Evolutionary conservation across 1,140 invertebrate species (phyloP), one percentile per base, ranked within the genome.

Genomic region (Chymomyza costata): DNA sequence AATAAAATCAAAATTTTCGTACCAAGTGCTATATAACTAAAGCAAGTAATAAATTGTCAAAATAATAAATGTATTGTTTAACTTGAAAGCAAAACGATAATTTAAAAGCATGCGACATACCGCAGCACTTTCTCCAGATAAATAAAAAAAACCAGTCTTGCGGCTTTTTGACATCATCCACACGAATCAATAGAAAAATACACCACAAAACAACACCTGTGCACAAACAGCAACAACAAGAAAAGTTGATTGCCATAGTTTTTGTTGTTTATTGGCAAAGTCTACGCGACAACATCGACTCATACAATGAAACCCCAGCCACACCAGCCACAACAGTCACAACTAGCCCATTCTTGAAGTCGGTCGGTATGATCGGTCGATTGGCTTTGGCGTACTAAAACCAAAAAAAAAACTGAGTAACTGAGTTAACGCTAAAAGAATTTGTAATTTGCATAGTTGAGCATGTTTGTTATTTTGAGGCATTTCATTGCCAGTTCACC

Each of bases 91-190:
- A n/a, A n/a, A n/a, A n/a, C n/a, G n/a, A n/a, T n/a, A n/a, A n/a
- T n/a, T n/a, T n/a, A n/a, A n/a, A n/a, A n/a, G n/a, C 47, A 59
- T 43, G 35, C 45, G 2, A 39, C 44, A 76, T 71, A 71, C 71
- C 71, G 52, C 78, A 71, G 73, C 73, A 76, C 71, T 76, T 76
- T 76, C 71, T 64, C 71, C 58, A 44, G 6, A 30, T n/a, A 31
- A 46, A 49, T 59, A 39, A 80, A 3, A 25, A 25, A 76, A 76
- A 74, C 70, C 70, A 50, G 69, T 74, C 69, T 61, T 68, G 65
- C 60, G 65, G 70, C 71, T 76, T 66, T 63, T 73, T 76, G 71
- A 80, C 70, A 76, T n/a, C n/a, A n/a, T 76, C 71, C 65, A 76
- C 57, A 51, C 73, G 63, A 76, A 76, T 76, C 71, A 76, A 76